These are phyloP conservation scores for Xanthorhoe spadicearia DNA, from an alignment of 2,888 invertebrate genomes.

Conservation along the genomic window DNA sequence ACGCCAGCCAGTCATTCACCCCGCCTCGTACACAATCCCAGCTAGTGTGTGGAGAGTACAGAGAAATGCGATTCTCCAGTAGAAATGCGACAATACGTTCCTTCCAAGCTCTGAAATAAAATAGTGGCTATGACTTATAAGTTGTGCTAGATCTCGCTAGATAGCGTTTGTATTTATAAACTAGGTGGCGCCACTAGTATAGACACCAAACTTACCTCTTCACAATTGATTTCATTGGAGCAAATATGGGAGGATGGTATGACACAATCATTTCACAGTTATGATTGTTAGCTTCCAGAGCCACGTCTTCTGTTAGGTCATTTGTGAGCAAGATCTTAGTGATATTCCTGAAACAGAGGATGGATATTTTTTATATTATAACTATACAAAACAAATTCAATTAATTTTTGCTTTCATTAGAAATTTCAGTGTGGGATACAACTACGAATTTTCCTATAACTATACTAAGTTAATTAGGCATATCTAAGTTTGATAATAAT, in stretches of 20 bases:
- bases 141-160: neutral
- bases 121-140: neutral
- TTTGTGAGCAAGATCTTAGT: constrained; percentile 93
- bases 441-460: too few relatives aligned
- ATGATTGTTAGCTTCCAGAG: constrained; percentile 90
- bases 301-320: constrained; percentile 95
- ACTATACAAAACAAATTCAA: too few relatives aligned
- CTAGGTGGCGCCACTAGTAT: neutral
- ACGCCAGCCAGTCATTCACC: constrained; percentile 96
- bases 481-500: neutral
- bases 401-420: too few relatives aligned
- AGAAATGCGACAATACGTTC: constrained; percentile 92
- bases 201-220: constrained; percentile 85
- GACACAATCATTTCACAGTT: constrained; percentile 92
- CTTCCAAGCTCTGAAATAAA: constrained; percentile 87
- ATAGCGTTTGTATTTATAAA: neutral
- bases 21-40: constrained; percentile 94
- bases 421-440: too few relatives aligned
- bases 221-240: constrained; percentile 91
- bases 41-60: constrained; percentile 97
- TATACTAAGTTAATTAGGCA: too few relatives aligned
- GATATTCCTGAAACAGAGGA: constrained; percentile 73
- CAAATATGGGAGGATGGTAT: constrained; percentile 98
- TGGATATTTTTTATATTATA: constrained; percentile 1
- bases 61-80: constrained; percentile 92